Evolutionary conservation across 2,113 vertebrate species (phyloP), one percentile per base, ranked within the genome.

Genomic region (Aplodontia rufa): DNA sequence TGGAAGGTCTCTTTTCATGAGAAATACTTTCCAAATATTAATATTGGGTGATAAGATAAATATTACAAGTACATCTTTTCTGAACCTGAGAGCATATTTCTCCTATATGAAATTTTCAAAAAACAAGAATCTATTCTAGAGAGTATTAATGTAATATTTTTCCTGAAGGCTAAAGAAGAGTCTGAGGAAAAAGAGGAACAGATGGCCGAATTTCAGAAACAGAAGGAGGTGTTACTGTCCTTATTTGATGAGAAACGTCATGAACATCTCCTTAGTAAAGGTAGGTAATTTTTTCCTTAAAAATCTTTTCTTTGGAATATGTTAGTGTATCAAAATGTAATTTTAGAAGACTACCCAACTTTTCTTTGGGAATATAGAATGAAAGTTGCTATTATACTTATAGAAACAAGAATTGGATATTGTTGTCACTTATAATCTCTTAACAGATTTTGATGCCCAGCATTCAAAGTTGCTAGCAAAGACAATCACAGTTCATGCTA

Each of bases 211-310:
- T 97, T 99, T 97, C 98, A 98, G 91, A 99, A 99, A 92, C 99
- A 99, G 97, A 99, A 93, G 82, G 99, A 99, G 26, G 26, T 99
- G 64, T 98, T 99, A 42, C 97, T 98, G 9, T 99, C 99, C 0
- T 98, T 99, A 92, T 99, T 99, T 97, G 99, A 99, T 97, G 99
- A 99, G 97, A 99, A 99, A 90, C 98, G 98, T 13, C 99, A 99
- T 0, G 98, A 99, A 24, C 99, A 99, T 95, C 99, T 99, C 22
- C 96, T 99, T 55, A 99, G 99, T 98, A 99, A 99, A 99, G 99
- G 99, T 99, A 97, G 49, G 72, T 2, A 53, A 66, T 37, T 80
- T 75, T 87, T 22, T 79, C 51, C 58, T 26, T 55, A 22, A 81
- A 16, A 12, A 28, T 74, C 24, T 1, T 85, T 87, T 51, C 8